These are phyloP conservation scores for Vireo altiloquus DNA, from an alignment of 2,113 vertebrate genomes.

Conservation along the genomic window DNA sequence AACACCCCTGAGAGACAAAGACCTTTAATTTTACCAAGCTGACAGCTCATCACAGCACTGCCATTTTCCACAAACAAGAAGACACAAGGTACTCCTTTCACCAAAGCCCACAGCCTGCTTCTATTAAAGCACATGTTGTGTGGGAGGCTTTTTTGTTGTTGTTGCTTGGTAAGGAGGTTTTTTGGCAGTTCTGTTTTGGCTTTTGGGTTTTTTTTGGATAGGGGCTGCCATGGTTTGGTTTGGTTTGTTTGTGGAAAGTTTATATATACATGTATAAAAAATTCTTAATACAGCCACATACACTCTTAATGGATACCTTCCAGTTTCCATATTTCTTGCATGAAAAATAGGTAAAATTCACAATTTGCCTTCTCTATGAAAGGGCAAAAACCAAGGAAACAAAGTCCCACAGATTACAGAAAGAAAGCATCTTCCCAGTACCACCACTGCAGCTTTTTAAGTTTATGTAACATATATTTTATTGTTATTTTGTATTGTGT, in stretches of 20 bases:
- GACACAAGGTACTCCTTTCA: not conserved
- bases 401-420: not conserved
- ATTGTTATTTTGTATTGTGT: fast-evolving
- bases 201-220: not conserved
- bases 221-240: not conserved
- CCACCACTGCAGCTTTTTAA: not conserved
- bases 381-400: not conserved
- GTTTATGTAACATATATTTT: not conserved
- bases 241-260: not conserved
- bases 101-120: not conserved
- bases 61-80: not conserved
- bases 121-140: not conserved
- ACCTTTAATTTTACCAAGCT: not conserved
- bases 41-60: not conserved
- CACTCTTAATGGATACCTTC: not conserved
- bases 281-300: not conserved
- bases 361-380: not conserved
- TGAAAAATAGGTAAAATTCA: not conserved
- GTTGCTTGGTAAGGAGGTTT: not conserved
- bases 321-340: not conserved
- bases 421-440: not conserved
- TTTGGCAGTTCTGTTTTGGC: not conserved
- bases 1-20: not conserved
- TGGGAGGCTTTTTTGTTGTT: not conserved
- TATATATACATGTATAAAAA: not conserved